Evolutionary conservation across 2,888 invertebrate genomes (phyloP), one percentile per base, ranked within the genome.

Genomic region (Podabrus alpinus): DNA sequence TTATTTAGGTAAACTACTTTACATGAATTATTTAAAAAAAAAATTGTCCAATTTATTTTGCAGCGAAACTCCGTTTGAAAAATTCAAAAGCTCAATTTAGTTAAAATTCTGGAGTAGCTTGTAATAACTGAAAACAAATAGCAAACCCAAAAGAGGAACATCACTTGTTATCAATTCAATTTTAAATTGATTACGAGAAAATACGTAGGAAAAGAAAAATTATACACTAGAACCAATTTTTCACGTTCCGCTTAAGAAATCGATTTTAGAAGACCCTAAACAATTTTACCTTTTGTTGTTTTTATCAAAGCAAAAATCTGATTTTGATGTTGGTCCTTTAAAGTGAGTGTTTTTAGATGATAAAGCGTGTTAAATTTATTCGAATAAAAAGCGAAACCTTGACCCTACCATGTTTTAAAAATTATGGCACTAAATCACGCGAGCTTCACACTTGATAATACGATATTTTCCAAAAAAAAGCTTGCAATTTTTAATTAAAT

Each of bases 351-450:
- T 64, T 64, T 64, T 19, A 64, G 60, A n/a, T 72, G 72, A 67
- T 67, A 60, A 66, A 71, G 45, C 59, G 59, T 59, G 71, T 66
- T 71, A 45, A 59, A 19, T 19, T 62, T 15, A 59, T 71, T 24
- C 66, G 10, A 66, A 45, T 60, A 60, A 25, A 19, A 71, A 17
- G 19, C 66, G 17, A 72, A 60, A 11, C 72, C 72, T 72, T 72
- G 72, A 72, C 59, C 72, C 29, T 29, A 67, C 25, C 16, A 66
- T 59, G 19, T 13, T 61, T 61, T 62, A 59, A 60, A 72, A 68
- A 67, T 72, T 68, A 72, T 64, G 17, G 59, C 17, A 7, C 17
- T 62, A 68, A 25, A 68, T 21, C 72, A 72, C 72, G 72, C 72
- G 3, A 45, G 45, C n/a, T 13, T 45, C 45, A 7, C n/a, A 45